Evolutionary conservation across 2,888 invertebrate genomes (phyloP), one percentile per base, ranked within the genome.

Genomic region (Drosophila acutilabella): DNA sequence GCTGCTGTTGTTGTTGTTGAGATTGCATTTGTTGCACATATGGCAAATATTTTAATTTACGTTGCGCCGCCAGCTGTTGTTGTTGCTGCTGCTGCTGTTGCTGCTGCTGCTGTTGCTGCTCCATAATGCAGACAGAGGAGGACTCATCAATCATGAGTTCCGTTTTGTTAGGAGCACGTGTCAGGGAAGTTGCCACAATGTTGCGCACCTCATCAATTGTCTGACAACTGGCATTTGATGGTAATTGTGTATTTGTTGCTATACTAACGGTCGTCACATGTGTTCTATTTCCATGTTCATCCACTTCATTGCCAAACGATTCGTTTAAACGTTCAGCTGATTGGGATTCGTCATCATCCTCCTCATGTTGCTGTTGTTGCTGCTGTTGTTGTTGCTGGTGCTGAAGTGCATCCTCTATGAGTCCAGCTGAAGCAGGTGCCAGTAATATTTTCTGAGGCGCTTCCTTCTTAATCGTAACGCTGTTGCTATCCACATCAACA

Each of bases 121-220:
- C 80, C 8, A 71, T 62, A 1, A 54, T 47, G 30, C 73, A 73
- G 0, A 75, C 45, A 5, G 74, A 30, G 30, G 30, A 47, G 13
- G 77, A 44, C 42, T 83, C 84, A 42, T 81, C 83, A 5, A 80
- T 64, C 10, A 65, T 51, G 0, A 78, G 59, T 18, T 82, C 86
- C 2, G 61, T 26, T 54, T 81, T 84, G 33, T 64, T 69, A 41
- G 23, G 30, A 6, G 30, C 30, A 30, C 30, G 30, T 30, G 30
- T 30, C 30, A 30, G 8, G 8, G 30, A 30, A 2, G 30, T 30
- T 30, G 30, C 30, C 30, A 30, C 30, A 30, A 30, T 67, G 4
- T n/a, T 14, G 36, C 36, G 36, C 8, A 42, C 6, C 8, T 69
- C 74, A 4, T 73, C 75, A 4, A 62, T 48, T 5, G 65, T 41